Evolutionary conservation across 2,797 vertebrate genomes (phyloP).

Genomic region (Cryptoblepharus egeriae): DNA sequence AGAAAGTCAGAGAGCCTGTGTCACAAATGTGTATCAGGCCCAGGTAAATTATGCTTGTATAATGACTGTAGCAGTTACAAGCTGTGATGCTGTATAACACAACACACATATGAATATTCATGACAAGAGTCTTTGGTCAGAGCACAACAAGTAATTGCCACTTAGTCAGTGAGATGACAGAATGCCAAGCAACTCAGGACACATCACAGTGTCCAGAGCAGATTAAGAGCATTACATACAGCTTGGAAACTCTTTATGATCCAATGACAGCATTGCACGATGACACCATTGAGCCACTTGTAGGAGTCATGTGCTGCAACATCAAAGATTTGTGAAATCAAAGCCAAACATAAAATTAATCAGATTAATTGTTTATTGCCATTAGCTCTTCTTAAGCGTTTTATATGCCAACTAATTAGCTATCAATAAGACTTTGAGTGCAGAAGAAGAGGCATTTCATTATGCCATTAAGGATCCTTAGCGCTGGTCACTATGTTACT

Average conservation of each 20-base stretch:
- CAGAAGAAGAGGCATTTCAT: constrained; percentile 67
- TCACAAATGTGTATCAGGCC: neutral
- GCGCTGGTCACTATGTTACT: constrained; percentile 68
- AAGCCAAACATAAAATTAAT: constrained; percentile 61
- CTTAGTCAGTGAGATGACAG: constrained; percentile 27
- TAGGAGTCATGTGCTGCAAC: constrained; percentile 26
- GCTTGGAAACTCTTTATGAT: neutral
- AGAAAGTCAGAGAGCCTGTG: too few species aligned
- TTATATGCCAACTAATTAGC: constrained; percentile 63
- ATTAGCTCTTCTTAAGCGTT: constrained; percentile 60
- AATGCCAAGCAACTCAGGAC: constrained; percentile 12
- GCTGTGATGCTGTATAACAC: constrained; percentile 1
- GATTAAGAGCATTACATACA: constrained; percentile 29
- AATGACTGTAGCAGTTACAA: neutral
- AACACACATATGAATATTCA: constrained; percentile 16
- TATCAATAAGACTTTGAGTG: constrained; percentile 69
- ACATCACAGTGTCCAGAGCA: constrained; percentile 24
- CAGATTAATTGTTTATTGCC: constrained; percentile 68
- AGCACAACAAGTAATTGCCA: constrained; percentile 18
- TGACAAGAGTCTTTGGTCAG: neutral
- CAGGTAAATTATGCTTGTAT: neutral
- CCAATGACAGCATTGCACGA: constrained; percentile 5
- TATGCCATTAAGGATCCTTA: constrained; percentile 73
- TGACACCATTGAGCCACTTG: constrained; percentile 42
- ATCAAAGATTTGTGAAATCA: constrained; percentile 53